Base-by-base conservation (phyloP, 2,888 invertebrate genomes). In the Zootermopsis nevadensis region DNA sequence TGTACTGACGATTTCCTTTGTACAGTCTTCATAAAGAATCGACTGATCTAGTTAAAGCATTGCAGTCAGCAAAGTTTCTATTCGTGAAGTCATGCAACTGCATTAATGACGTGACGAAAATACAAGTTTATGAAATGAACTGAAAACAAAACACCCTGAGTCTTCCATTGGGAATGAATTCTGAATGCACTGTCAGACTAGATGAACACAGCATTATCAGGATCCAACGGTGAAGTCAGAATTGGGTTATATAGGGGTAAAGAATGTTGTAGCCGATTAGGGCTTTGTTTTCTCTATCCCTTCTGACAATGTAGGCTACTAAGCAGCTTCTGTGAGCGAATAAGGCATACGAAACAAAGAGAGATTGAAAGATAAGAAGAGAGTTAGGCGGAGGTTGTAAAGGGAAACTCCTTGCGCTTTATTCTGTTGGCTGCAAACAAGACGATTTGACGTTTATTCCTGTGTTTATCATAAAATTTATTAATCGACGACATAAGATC, bases 301-400 rank as follows among this genome's bases (percentile, higher is more conserved):
- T 31, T 31, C 10, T 24, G 66, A 66, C 27, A 66, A 66, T 66
- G 66, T 24, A 24, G 24, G 31, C 24, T 67, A 30, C 67, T 69
- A 31, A 69, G 33, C 0, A 33, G 30, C 69, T 69, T 69, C 33
- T 69, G 33, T 33, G 69, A 69, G 33, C 33, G 33, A 22, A 33
- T 69, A 33, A 69, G 33, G 69, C 69, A 31, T 69, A 7, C 69
- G 33, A 66, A 22, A 69, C 69, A 69, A 69, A 69, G 69, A 69
- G 69, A 19, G 33, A 69, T 33, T 33, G 30, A 19, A 22, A 69
- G 69, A 69, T 69, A 69, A 19, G 22, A 31, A 22, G 33, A 31
- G 15, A 27, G 66, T 12, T 27, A 27, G 30, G n/a, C 2, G 27
- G 19, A 19, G 19, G 19, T 19, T 19, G 48, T 48, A 19, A 48